A percentile compares a stretch with the other conserved stretches of the same genome.
These are phyloP conservation scores for Semnornis frantzii DNA, from an alignment of 2,113 vertebrate species.

Conservation along the genomic window DNA sequence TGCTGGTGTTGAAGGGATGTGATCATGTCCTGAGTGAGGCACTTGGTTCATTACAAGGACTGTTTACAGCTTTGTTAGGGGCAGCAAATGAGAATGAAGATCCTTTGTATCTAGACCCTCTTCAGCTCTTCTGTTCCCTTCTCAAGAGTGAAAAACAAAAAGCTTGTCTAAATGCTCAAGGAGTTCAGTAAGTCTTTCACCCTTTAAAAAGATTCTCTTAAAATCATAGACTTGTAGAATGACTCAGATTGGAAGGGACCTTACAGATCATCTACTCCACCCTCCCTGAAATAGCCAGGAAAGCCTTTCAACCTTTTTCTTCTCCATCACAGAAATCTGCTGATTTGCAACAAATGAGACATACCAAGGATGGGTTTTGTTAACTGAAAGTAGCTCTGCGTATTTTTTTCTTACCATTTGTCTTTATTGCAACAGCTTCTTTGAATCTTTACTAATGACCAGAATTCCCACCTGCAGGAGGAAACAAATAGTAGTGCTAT, in stretches of 20 bases:
- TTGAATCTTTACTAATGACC: not conserved
- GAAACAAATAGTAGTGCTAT: not conserved
- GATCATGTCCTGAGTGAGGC: not conserved
- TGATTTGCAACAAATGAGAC: not conserved
- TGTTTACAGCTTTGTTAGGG: not conserved
- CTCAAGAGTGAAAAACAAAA: not conserved
- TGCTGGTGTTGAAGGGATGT: not conserved
- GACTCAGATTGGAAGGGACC: no score
- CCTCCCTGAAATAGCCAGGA: no score
- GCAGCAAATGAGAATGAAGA: not conserved
- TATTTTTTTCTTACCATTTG: not conserved
- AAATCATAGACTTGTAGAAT: no score
- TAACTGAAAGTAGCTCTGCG: not conserved
- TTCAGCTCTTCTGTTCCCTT: not conserved
- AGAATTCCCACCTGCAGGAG: not conserved
- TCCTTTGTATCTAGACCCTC: not conserved
- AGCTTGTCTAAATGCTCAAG: not conserved
- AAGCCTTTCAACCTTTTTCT: not conserved
- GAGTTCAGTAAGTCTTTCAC: not conserved
- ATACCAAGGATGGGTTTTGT: not conserved
- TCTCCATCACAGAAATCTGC: not conserved
- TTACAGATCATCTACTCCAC: no score
- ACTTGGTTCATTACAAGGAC: not conserved
- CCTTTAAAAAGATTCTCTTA: not conserved
- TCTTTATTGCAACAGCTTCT: not conserved